Base-by-base conservation (phyloP, 2,797 vertebrate genomes). In the Naso thynnoides region DNA sequence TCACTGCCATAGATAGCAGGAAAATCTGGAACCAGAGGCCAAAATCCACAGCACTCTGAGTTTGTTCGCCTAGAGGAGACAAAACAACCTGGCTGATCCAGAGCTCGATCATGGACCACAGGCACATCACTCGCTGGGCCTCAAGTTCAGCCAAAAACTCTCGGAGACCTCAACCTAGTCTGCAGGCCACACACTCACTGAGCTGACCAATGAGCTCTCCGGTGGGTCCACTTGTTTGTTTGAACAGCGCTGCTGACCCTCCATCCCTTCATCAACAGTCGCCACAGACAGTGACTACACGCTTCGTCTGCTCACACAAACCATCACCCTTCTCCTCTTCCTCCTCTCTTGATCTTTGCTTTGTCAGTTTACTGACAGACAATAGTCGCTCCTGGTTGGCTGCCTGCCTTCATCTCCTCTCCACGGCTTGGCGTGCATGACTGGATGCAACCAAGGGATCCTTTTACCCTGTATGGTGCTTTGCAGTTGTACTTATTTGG, bases 221-320 rank as follows among this genome's bases (percentile, higher is more conserved):
- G 77, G 85, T 81, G 67, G 72, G 79, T 64, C 57, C 3, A n/a
- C 49, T 27, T 81, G 79, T 89, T 81, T 89, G 78, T 81, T 84
- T 86, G 70, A 56, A 70, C 65, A 61, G 65, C 13, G 4, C 69
- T 71, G 79, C 77, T 50, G 73, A 70, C 39, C 78, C 44, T 67
- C 66, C 41, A 50, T 66, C 69, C 88, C 88, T 76, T 93, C 91
- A 88, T 86, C 86, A 19, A 15, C 70, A 24, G 63, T 86, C 81
- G 64, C 60, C 78, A 62, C 85, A 93, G 94, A 93, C 90, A 79
- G 78, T 88, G 92, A 93, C 92, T 83, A 49, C 85, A 92, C 83
- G 81, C 72, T 57, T 62, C 5, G 60, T 79, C 74, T 69, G 54
- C 52, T 64, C 70, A 42, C 54, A 44, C 71, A 45, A 63, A 71